Evolutionary conservation across 2,113 vertebrate species (phyloP), one percentile per base, ranked within the genome.

Genomic region (Hystrix cristata): DNA sequence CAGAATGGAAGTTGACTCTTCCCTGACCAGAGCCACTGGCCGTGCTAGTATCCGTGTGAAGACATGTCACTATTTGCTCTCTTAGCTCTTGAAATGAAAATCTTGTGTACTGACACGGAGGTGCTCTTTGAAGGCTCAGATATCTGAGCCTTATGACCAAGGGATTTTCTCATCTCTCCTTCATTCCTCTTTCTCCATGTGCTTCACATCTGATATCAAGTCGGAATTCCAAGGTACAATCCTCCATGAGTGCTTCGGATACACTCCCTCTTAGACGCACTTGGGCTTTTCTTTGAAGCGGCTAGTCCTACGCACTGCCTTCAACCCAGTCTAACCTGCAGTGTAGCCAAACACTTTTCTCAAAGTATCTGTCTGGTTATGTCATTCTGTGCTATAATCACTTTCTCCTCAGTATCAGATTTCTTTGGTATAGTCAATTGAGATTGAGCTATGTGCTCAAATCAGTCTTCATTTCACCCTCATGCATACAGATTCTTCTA

Each of bases 381-480:
- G 15, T 18, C 8, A 94, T 59, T 1, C 31, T 78, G 11, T 81
- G 19, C 43, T 51, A 38, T 3, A 96, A n/a, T 53, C 9, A 62
- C 59, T 51, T 72, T 84, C 46, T 71, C 15, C 25, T 79, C 57
- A 76, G 86, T 90, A 43, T 34, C 67, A 11, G 51, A 67, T 25
- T 92, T 84, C 51, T 90, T 96, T 59, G 21, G 27, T 87, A 46
- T 89, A 84, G 11, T 94, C 62, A 55, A 64, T 64, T 86, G 43
- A 12, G 14, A 65, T 83, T 91, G 38, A 85, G 74, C 29, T 18
- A 48, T n/a, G 3, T 8, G 3, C 29, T 83, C n/a, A 86, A 62
- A 81, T 7, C 8, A 10, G 11, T 83, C 13, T 90, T 29, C 16
- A 74, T 34, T 94, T 9, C 19, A 64, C 25, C 18, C 14, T 74